Percentiles rank a stretch among this genome's conserved stretches.
phyloP scores from a whole-genome alignment of 1,140 invertebrate species.

The Lanistes nyassanus region DNA sequence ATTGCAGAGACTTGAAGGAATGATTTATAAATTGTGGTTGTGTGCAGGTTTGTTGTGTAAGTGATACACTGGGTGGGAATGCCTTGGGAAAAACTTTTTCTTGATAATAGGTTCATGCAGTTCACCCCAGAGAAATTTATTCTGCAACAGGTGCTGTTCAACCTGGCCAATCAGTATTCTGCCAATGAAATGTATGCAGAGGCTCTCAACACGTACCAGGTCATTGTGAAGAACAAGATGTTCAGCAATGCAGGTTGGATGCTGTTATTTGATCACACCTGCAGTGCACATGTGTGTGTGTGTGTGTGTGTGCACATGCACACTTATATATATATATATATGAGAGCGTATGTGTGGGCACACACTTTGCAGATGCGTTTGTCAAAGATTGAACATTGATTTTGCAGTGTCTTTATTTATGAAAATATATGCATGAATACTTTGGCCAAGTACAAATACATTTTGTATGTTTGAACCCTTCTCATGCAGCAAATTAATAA shows the following conservation, averaged over 20 bases:
- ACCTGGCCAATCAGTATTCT: constrained; percentile 92
- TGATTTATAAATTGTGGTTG: no score
- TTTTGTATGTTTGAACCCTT: background rate
- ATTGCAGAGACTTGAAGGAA: no score
- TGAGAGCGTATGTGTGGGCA: no score
- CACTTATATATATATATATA: no score
- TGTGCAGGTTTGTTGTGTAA: no score
- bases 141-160: constrained; percentile 84
- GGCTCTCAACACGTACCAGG: constrained; percentile 94
- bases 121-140: background rate
- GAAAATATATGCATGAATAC: background rate
- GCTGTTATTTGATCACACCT: background rate
- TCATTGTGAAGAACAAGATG: constrained; percentile 70
- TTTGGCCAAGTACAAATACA: background rate
- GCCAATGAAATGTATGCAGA: constrained; percentile 95
- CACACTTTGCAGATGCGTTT: no score
- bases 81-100: background rate
- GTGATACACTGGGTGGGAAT: no score
- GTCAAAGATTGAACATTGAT: no score
- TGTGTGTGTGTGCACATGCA: no score
- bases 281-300: no score
- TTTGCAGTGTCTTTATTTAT: background rate
- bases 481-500: background rate
- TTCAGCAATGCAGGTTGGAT: constrained; percentile 67
- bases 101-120: background rate